Conservation (phyloP, 2,888 invertebrate species). For the Caenorhabditis sp. region DNA sequence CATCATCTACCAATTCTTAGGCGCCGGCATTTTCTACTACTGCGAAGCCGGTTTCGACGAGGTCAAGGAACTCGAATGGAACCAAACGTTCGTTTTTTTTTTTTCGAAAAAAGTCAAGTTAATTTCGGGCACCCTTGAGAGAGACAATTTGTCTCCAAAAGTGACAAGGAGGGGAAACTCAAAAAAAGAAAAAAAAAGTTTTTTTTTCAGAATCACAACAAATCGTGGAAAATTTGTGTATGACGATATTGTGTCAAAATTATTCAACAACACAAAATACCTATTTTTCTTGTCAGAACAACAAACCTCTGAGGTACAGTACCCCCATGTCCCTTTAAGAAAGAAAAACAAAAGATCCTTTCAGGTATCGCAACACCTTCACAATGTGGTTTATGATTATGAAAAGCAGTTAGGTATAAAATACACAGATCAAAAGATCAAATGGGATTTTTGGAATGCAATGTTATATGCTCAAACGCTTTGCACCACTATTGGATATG, state of each 20-base stretch:
- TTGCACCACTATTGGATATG: slow-evolving; percentile 74
- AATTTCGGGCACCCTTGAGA: too few relatives aligned
- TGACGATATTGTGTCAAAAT: slow-evolving; percentile 44
- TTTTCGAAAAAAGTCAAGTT: neutral
- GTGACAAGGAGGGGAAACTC: too few relatives aligned
- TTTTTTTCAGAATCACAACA: slow-evolving; percentile 31
- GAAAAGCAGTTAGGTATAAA: slow-evolving; percentile 62
- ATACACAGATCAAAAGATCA: slow-evolving; percentile 65
- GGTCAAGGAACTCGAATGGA: slow-evolving; percentile 50
- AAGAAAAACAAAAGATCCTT: slow-evolving; percentile 2
- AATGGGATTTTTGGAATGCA: slow-evolving; percentile 70
- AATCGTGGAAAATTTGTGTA: slow-evolving; percentile 59
- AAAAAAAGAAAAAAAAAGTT: neutral
- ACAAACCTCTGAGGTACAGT: slow-evolving; percentile 54
- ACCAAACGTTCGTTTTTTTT: slow-evolving; percentile 14
- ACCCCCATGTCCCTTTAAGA: neutral
- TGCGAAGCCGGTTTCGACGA: slow-evolving; percentile 54
- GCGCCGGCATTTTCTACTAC: slow-evolving; percentile 59
- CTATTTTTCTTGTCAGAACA: slow-evolving; percentile 60
- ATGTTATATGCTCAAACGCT: slow-evolving; percentile 70
- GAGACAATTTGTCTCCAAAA: too few relatives aligned
- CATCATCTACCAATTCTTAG: slow-evolving; percentile 58
- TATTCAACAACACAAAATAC: slow-evolving; percentile 66
- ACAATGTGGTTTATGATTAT: slow-evolving; percentile 43
- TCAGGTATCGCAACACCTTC: slow-evolving; percentile 47